Evolutionary conservation across 2,888 invertebrate genomes (phyloP).

Genomic region (Chloromyia formosa): DNA sequence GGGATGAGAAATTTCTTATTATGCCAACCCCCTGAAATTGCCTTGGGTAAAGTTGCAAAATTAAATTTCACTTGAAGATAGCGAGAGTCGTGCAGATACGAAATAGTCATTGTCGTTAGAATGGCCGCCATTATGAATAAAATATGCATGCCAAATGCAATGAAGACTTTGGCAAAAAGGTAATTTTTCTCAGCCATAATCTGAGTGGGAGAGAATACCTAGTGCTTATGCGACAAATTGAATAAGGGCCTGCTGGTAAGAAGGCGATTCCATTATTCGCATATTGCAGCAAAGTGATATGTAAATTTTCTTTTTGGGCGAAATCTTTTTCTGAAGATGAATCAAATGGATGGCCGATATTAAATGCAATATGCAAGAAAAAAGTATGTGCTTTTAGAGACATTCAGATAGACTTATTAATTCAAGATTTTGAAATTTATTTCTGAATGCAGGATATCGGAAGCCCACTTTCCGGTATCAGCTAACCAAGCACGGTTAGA

Average conservation of each 20-base stretch:
- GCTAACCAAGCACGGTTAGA: too few species aligned
- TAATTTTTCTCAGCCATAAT: slow-evolving; percentile 25
- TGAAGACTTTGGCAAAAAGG: slow-evolving; percentile 11
- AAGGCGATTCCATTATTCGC: neutral
- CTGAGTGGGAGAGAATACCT: neutral
- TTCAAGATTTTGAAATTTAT: too few species aligned
- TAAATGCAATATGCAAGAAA: neutral
- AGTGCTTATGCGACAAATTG: neutral
- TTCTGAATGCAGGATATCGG: too few species aligned
- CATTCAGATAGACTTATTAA: too few species aligned
- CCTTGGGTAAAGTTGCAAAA: slow-evolving; percentile 16
- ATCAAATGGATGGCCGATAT: neutral
- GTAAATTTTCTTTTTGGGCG: neutral
- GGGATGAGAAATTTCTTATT: slow-evolving; percentile 25
- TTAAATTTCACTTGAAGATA: slow-evolving; percentile 22
- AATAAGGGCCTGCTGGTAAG: neutral
- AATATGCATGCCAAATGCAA: slow-evolving; percentile 39
- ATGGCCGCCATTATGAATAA: slow-evolving; percentile 33
- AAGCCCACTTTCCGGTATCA: too few species aligned
- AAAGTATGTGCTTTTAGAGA: too few species aligned
- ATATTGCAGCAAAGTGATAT: neutral
- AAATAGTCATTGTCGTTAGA: slow-evolving; percentile 3
- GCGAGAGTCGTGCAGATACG: neutral
- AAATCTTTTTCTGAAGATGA: neutral
- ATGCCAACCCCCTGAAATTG: slow-evolving; percentile 4